Base-by-base conservation (phyloP, 2,797 vertebrate genomes). In the Hypotaenidia philippensis region DNA sequence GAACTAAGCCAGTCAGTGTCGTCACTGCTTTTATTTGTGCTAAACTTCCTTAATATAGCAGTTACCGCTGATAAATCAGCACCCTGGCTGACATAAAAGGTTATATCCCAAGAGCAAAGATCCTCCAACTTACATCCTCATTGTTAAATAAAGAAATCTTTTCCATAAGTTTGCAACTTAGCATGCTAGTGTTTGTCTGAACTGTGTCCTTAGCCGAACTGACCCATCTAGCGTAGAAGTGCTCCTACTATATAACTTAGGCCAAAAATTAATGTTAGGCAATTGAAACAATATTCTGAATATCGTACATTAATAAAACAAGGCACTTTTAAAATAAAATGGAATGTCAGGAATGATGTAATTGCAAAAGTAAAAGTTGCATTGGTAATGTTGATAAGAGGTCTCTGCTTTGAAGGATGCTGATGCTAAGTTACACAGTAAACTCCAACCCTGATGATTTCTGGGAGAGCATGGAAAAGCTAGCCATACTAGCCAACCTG, bases 251-350 rank as follows among this genome's bases (percentile, higher is more conserved):
- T 6, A 19, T 40, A 66, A 57, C 50, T 76, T 82, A 11, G 22
- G 41, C 40, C 3, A 15, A 63, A 88, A 88, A 47, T 20, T 0
- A 77, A 27, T 1, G 0, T 44, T 52, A 34, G 0, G 4, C 36
- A 88, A 13, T 31, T 63, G 61, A 63, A 93, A 69, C 26, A 25
- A 26, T 47, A 44, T 88, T 88, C 52, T 59, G 52, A 56, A 45
- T 80, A 26, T 29, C 10, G 5, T 29, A 29, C 23, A 13, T 85
- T 71, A 71, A 70, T 80, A 77, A 72, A 84, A n/a, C 17, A 61
- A 45, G 52, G 50, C 10, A 18, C 32, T 31, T 78, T 18, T 5
- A 0, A 6, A 44, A 75, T 63, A 59, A 82, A 70, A 71, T 3
- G 19, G 53, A 23, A 5, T 32, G 18, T 41, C 65, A 36, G 34